Conservation (phyloP, 2,888 invertebrate species). For the Drosophila fulvimacula region DNA sequence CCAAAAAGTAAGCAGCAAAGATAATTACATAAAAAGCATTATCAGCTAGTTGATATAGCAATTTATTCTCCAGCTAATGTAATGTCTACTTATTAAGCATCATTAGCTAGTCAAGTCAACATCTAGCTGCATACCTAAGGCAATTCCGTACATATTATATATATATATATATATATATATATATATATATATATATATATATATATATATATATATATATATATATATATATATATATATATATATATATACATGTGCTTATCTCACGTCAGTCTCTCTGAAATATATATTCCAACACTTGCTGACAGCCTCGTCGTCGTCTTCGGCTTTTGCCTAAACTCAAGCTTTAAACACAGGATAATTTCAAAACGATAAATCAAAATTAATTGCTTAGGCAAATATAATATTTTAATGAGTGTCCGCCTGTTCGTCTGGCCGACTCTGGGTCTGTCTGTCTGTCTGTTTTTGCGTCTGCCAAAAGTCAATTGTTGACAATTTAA, state of each 20-base stretch:
- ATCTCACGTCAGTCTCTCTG: background rate
- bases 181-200: no score
- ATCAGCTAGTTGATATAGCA: background rate
- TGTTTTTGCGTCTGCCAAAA: conserved; percentile 28
- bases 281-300: conserved; percentile 1
- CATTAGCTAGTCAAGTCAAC: background rate
- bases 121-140: background rate
- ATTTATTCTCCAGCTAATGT: background rate
- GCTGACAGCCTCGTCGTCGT: background rate
- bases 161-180: no score
- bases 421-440: conserved; percentile 15
- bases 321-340: conserved; percentile 14
- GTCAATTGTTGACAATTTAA: conserved; percentile 73
- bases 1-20: background rate
- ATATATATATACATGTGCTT: no score
- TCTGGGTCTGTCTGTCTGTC: conserved; percentile 4
- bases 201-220: no score
- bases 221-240: no score
- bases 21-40: background rate
- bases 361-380: conserved; percentile 43
- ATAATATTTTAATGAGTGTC: conserved; percentile 32
- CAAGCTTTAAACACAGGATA: conserved; percentile 27
- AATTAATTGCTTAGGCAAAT: conserved; percentile 36
- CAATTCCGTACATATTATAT: no score
- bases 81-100: background rate